phyloP scores from a whole-genome alignment of 2,797 vertebrate genomes.

The Rhabdomys pumilio region DNA sequence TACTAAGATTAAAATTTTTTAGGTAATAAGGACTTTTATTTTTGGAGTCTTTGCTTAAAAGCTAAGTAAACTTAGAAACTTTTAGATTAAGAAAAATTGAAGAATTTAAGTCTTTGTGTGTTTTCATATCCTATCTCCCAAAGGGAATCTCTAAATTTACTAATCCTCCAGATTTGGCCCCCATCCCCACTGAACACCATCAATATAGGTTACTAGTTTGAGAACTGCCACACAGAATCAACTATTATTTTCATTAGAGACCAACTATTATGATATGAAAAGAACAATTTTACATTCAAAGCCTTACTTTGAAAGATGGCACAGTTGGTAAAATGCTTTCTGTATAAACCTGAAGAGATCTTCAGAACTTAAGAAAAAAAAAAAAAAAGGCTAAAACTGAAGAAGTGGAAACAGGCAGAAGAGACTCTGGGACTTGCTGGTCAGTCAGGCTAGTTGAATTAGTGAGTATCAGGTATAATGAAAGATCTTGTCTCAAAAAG shows the following conservation, averaged over 20 bases:
- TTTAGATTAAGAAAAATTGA: constrained; percentile 6
- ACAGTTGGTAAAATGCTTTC: not conserved
- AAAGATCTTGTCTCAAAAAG: not conserved
- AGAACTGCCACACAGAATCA: constrained; percentile 21
- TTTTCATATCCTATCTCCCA: constrained; percentile 48
- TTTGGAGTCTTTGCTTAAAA: not conserved
- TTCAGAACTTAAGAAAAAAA: not conserved
- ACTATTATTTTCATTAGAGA: not conserved
- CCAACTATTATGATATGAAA: constrained; percentile 52
- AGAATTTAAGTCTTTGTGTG: not conserved
- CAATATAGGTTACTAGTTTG: constrained; percentile 29
- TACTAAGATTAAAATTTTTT: not conserved
- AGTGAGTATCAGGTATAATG: not conserved
- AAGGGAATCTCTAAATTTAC: constrained; percentile 61
- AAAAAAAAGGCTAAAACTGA: not conserved
- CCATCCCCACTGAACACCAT: not conserved
- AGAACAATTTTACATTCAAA: constrained; percentile 44
- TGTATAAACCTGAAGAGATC: not conserved
- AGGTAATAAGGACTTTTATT: constrained; percentile 3
- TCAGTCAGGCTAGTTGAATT: not conserved
- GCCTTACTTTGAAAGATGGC: not conserved
- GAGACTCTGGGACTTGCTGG: not conserved
- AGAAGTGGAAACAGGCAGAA: not conserved
- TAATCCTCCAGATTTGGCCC: not conserved
- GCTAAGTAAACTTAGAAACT: constrained; percentile 39